These are phyloP conservation scores for Morbakka virulenta DNA, from an alignment of 30 jellyfish, hydroid and myxozoan genomes.

Conservation along the genomic window DNA sequence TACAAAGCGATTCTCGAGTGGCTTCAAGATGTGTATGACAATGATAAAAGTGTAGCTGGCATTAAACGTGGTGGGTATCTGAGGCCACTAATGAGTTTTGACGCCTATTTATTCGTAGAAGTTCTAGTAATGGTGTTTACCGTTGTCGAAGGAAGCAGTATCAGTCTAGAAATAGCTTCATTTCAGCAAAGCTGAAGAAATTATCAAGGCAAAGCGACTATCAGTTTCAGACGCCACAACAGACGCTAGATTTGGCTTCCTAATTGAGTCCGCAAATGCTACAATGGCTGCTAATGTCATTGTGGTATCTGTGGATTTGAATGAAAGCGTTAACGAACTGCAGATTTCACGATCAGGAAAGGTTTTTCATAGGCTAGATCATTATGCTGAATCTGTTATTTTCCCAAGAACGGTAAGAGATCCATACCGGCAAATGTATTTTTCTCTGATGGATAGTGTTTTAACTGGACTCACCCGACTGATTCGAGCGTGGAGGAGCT, in stretches of 20 bases:
- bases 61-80: slow-evolving; percentile 46
- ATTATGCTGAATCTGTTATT: too few relatives aligned
- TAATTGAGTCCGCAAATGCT: too few relatives aligned
- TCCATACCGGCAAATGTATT: slow-evolving; percentile 2
- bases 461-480: slow-evolving; percentile 2
- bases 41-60: slow-evolving; percentile 30
- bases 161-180: slow-evolving; percentile 7
- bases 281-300: too few relatives aligned
- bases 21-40: slow-evolving; percentile 44
- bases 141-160: slow-evolving; percentile 50
- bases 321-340: neutral
- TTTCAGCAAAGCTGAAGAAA: slow-evolving; percentile 29
- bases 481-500: slow-evolving; percentile 2
- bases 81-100: slow-evolving; percentile 37
- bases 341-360: slow-evolving; percentile 12
- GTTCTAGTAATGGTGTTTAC: slow-evolving; percentile 37
- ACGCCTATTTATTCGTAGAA: slow-evolving; percentile 16
- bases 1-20: too few relatives aligned
- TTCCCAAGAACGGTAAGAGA: neutral
- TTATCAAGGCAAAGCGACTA: neutral
- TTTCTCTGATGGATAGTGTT: neutral
- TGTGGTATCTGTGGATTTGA: neutral
- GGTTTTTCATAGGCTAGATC: neutral
- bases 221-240: slow-evolving; percentile 21
- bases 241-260: slow-evolving; percentile 7